Evolutionary conservation across 1,140 invertebrate genomes (phyloP), one percentile per base, ranked within the genome.

Genomic region (Heliconius melpomene): DNA sequence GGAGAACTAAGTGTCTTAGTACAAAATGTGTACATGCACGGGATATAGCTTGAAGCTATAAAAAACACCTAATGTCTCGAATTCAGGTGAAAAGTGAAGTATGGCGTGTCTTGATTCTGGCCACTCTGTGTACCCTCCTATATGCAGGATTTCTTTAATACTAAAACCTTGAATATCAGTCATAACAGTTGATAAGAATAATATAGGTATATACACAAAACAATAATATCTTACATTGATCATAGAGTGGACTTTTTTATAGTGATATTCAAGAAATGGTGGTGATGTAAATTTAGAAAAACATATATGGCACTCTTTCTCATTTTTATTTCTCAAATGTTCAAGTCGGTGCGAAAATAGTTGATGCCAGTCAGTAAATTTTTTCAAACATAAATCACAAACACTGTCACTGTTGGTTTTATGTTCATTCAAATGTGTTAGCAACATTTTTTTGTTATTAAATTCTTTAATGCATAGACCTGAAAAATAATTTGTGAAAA

Each of bases 261-360:
- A 92, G 82, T 93, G 91, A 75, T 82, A 84, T 75, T 93, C 89
- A 60, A 93, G 76, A 79, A 87, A 83, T 1, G 57, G 11, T 50
- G 70, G 38, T 74, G 84, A 77, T 8, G 29, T 76, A 78, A 81
- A 90, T 20, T 60, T 73, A 82, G 86, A 89, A 8, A 66, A 29
- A 79, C 92, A 94, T 52, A 94, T 81, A 38, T 91, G 89, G 77
- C 92, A 94, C 3, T 26, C 73, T 46, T 73, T 75, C 66, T 86
- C 71, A 66, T 66, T 66, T 7, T 74, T 82, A 6, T 29, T 20
- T 1, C 84, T 83, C 23, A 92, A 60, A 80, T 93, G 92, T n/a
- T 75, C 57, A 6, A 90, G n/a, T 80, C 92, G 85, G 73, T 94
- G 92, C 2, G 84, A 77, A 2, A 91, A 77, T 11, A 91, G 38